Percentiles rank a stretch among this genome's conserved stretches.
Conservation (phyloP, 2,888 invertebrate species). For the Tholera decimalis region DNA sequence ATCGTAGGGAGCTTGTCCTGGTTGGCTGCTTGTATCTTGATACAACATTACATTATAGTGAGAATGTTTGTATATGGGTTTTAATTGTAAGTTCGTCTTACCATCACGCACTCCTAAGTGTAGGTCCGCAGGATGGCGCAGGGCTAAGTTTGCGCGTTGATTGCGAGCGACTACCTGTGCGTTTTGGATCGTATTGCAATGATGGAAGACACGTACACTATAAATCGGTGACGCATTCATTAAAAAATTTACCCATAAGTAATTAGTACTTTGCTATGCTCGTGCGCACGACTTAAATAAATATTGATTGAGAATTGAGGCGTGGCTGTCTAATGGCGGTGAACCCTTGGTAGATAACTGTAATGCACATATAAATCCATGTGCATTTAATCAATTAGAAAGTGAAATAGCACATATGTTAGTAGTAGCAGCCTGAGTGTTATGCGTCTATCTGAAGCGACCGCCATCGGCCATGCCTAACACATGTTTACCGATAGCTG, state of each 20-base stretch:
- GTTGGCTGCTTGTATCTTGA: too few relatives aligned
- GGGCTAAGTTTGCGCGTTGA: too few relatives aligned
- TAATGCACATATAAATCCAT: neutral
- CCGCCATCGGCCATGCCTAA: neutral
- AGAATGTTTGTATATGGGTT: too few relatives aligned
- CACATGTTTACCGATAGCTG: conserved; percentile 17
- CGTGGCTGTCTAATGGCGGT: conserved; percentile 3
- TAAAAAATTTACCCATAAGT: conserved; percentile 5
- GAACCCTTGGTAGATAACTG: conserved; percentile 3
- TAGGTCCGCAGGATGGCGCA: neutral
- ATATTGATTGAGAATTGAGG: neutral
- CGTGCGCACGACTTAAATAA: conserved; percentile 20
- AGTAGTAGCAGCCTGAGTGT: neutral
- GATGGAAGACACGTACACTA: neutral
- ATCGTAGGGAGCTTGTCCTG: too few relatives aligned
- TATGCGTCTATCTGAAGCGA: neutral
- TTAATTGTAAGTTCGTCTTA: too few relatives aligned
- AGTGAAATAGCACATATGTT: neutral
- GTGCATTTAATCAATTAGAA: neutral
- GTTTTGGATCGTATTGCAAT: neutral
- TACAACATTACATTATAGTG: too few relatives aligned
- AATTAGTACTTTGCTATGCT: conserved; percentile 7
- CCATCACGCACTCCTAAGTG: too few relatives aligned
- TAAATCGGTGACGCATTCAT: conserved; percentile 14
- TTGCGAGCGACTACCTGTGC: too few relatives aligned